Base-by-base conservation (phyloP, 2,797 vertebrate species). In the Sebastes paucispinis region DNA sequence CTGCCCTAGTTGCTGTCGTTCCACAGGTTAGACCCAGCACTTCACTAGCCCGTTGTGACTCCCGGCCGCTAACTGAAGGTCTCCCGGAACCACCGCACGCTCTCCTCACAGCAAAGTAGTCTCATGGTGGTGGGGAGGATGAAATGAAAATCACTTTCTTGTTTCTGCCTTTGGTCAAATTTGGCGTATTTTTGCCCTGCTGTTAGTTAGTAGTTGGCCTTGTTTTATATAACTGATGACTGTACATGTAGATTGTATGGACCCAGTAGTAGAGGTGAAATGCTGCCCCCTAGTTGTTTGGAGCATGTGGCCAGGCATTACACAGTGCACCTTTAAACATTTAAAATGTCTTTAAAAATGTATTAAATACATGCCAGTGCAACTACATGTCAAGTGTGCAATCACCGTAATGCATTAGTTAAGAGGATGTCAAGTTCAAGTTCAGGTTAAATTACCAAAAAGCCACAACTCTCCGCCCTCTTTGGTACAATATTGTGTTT, bases 361-460 rank as follows among this genome's bases (percentile, higher is more conserved):
- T 43, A 43, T 43, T 43, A 43, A 66, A 66, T 24, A 29, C 8
- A 69, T 69, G 7, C 18, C 57, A 69, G 34, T 0, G 13, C 6
- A 72, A 47, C 27, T 60, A 3, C 6, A 9, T 77, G 59, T 70
- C 31, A 70, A 65, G 27, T 32, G 43, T 69, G 12, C 32, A 67
- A 39, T 68, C 64, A 32, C 9, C 16, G n/a, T 4, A 65, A 60
- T 36, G 50, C 9, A 36, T 59, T 52, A 7, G 4, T 34, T n/a
- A 6, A 25, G 29, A 77, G 32, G 27, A 77, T 20, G 29, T 72
- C 24, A 36, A 29, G 50, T 69, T 69, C 54, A 77, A 59, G 11
- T 65, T 76, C 25, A 73, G 54, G 68, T 74, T 74, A 43, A 65
- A 82, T 69, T 20, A 68, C 13, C 25, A 63, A 9, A 55, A 75